Base-by-base conservation (phyloP, 2,888 invertebrate species). In the Cremastobaeus sp. region DNA sequence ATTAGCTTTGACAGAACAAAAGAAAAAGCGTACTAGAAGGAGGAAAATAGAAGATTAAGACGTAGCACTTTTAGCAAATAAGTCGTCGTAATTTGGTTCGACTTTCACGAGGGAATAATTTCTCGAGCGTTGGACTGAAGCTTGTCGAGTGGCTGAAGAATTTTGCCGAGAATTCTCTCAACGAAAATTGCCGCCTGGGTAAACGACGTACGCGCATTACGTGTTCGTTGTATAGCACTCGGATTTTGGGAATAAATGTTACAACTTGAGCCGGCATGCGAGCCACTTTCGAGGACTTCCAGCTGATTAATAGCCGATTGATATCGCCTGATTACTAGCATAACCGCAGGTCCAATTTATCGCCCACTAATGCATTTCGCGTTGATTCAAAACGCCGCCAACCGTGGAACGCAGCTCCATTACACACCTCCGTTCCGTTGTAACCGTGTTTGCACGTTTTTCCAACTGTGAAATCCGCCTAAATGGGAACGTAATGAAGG, bases 261-360 rank as follows among this genome's bases (percentile, higher is more conserved):
- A 47, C 64, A 65, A 70, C 70, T 64, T 57, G 43, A 50, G 45
- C 50, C 12, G 18, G 20, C 52, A 3, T 45, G 54, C 57, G 15
- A 34, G 39, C 15, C 45, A 17, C 30, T 20, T 17, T 43, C 39
- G 66, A 52, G 37, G n/a, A n/a, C n/a, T n/a, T n/a, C n/a, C n/a
- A n/a, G 25, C 55, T 8, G 34, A 34, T 34, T 30, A 30, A 45
- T 14, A 20, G 21, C 2, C 43, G 11, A 41, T 35, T 18, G 4
- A 37, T 37, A 37, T 21, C 50, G 66, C 54, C 69, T 77, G 77
- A 82, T 82, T 80, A 79, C 50, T 18, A 62, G 45, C 37, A 41
- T 47, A 34, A 65, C 77, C 78, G 62, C 78, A 76, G 3, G 79
- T 72, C 76, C 77, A 78, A 82, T 83, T 79, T 77, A 71, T 66